phyloP scores from a whole-genome alignment of 2,113 vertebrate species.

The Acrocephalus kingi region DNA sequence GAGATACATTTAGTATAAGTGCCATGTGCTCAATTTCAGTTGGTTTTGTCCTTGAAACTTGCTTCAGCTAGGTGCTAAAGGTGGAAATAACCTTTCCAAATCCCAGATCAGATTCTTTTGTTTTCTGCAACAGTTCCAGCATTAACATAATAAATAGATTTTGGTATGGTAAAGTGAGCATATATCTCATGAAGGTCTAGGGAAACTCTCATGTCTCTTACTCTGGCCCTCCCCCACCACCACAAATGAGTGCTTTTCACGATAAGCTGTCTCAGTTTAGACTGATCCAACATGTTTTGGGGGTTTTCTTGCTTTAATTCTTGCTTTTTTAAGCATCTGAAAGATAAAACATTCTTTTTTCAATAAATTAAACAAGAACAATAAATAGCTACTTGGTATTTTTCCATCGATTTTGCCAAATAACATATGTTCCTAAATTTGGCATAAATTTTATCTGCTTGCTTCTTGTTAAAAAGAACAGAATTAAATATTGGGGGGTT shows the following conservation, averaged over 20 bases:
- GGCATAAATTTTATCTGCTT: background rate
- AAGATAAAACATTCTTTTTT: background rate
- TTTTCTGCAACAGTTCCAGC: background rate
- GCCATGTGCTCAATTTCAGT: background rate
- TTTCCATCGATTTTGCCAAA: background rate
- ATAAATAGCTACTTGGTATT: background rate
- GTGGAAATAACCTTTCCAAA: background rate
- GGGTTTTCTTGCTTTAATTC: background rate
- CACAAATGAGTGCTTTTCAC: background rate
- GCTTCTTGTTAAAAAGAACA: background rate
- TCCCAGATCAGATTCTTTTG: background rate
- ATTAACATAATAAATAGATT: background rate
- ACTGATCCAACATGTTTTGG: background rate
- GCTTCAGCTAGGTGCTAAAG: background rate
- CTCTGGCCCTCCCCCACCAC: accelerated
- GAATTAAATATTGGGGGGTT: background rate
- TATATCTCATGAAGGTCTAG: background rate
- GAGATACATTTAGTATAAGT: background rate
- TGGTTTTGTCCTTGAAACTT: background rate
- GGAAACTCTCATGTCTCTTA: background rate
- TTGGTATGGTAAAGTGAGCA: background rate
- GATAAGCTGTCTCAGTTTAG: background rate
- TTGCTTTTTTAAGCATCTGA: background rate
- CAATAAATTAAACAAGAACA: background rate
- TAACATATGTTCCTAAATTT: background rate